These are phyloP conservation scores for Otis tarda DNA, from an alignment of 2,113 vertebrate genomes.

Conservation along the genomic window DNA sequence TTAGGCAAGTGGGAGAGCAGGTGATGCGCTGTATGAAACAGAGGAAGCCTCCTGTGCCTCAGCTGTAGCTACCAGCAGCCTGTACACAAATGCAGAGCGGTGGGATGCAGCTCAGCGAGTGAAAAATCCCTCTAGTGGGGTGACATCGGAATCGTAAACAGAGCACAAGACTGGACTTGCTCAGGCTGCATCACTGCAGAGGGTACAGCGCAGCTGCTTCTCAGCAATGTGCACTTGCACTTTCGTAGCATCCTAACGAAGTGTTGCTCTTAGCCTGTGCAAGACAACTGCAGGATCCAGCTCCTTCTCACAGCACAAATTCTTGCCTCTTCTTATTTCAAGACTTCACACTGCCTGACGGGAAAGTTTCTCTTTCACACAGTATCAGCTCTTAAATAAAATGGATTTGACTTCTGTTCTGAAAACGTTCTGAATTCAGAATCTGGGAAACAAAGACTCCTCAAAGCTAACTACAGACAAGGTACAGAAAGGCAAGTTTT, in stretches of 20 bases:
- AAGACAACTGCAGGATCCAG: not conserved
- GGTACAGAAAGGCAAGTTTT: not conserved
- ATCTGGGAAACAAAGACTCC: not conserved
- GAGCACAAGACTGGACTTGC: not conserved
- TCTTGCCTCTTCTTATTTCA: not conserved
- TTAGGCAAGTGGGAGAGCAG: not conserved
- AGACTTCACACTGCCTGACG: not conserved
- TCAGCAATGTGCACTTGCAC: not conserved
- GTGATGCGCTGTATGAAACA: rapidly evolving
- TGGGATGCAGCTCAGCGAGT: not conserved
- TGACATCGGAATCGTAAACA: not conserved
- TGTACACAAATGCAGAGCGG: not conserved
- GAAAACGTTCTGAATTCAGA: not conserved
- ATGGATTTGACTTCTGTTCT: not conserved
- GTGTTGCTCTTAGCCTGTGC: not conserved
- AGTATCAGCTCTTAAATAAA: not conserved
- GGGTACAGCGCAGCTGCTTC: not conserved
- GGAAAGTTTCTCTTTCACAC: not conserved
- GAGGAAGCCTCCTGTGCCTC: not conserved
- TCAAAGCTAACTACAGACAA: not conserved
- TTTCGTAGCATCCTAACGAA: not conserved
- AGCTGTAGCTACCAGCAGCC: not conserved
- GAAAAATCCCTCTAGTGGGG: slow-evolving; percentile 54
- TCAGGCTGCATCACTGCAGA: not conserved
- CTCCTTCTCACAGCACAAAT: not conserved